Evolutionary conservation across 2,888 invertebrate species (phyloP).

Genomic region (Ochropacha duplaris): DNA sequence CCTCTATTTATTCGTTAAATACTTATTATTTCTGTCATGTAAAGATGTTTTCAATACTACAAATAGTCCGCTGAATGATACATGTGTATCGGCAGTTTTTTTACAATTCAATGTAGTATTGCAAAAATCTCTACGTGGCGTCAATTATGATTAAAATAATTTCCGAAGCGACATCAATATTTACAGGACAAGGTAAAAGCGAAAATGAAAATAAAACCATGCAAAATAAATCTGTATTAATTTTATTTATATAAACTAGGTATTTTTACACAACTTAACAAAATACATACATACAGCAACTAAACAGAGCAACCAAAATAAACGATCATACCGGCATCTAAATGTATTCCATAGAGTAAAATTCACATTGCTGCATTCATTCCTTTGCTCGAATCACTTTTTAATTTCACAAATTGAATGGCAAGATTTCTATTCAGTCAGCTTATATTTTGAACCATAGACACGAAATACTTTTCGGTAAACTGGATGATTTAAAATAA

Average conservation of each 20-base stretch:
- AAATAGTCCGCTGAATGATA: conserved; percentile 7
- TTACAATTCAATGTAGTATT: not conserved
- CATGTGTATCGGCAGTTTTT: conserved; percentile 17
- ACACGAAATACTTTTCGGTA: not conserved
- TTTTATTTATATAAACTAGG: conserved; percentile 79
- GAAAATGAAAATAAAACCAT: conserved; percentile 65
- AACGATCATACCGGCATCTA: conserved; percentile 63
- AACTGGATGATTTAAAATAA: not conserved
- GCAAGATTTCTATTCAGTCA: conserved; percentile 46
- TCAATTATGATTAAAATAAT: not conserved
- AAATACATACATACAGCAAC: conserved; percentile 81
- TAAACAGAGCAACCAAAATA: conserved; percentile 77
- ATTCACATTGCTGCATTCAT: conserved; percentile 36
- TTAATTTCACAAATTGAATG: conserved; percentile 18
- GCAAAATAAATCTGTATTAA: conserved; percentile 70
- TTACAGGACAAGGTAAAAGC: conserved; percentile 39
- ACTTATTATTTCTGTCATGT: conserved; percentile 7
- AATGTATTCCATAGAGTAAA: conserved; percentile 16
- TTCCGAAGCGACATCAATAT: conserved; percentile 44
- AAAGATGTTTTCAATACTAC: conserved; percentile 1
- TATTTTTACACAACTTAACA: conserved; percentile 83
- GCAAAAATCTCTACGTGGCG: conserved; percentile 1
- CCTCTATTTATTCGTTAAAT: conserved; percentile 32
- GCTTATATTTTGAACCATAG: conserved; percentile 8
- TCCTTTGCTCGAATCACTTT: conserved; percentile 12